phyloP scores from a whole-genome alignment of 2,888 invertebrate species.

The Melanotus villosus region DNA sequence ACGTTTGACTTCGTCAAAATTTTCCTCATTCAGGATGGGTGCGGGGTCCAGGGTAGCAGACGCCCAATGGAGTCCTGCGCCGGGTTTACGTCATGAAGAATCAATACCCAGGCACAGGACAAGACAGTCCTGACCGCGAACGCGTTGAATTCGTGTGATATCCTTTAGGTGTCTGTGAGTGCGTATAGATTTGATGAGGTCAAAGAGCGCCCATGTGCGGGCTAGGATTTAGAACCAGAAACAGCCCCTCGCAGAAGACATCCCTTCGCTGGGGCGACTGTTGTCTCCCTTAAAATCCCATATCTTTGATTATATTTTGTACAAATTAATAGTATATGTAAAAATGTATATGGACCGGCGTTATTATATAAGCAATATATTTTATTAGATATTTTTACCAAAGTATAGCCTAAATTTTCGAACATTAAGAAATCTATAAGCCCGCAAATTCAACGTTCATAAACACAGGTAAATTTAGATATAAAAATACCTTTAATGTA shows the following conservation, averaged over 20 bases:
- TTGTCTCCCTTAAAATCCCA: constrained; percentile 72
- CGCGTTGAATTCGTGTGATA: constrained; percentile 61
- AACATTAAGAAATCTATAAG: not conserved
- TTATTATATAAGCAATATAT: constrained; percentile 45
- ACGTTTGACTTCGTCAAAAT: constrained; percentile 69
- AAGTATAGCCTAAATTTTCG: constrained; percentile 38
- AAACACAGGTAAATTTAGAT: constrained; percentile 29
- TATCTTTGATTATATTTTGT: constrained; percentile 37
- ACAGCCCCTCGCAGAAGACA: constrained; percentile 97
- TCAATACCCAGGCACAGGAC: constrained; percentile 64
- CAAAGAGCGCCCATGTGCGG: constrained; percentile 89
- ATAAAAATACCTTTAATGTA: constrained; percentile 16
- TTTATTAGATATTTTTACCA: constrained; percentile 45
- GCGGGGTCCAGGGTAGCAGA: constrained; percentile 53
- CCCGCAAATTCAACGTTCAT: constrained; percentile 19
- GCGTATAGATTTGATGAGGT: constrained; percentile 61
- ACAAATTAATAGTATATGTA: constrained; percentile 41
- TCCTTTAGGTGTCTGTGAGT: constrained; percentile 50
- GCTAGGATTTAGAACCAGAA: constrained; percentile 95
- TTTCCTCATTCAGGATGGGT: constrained; percentile 56
- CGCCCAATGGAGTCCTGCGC: constrained; percentile 57
- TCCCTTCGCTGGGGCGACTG: constrained; percentile 97
- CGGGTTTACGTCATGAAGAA: constrained; percentile 65
- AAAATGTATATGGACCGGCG: constrained; percentile 40
- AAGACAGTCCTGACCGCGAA: constrained; percentile 62